A percentile compares a stretch with the other conserved stretches of the same genome.
Evolutionary conservation across 2,797 vertebrate species (phyloP).

Genomic region (Thalassophryne amazonica): DNA sequence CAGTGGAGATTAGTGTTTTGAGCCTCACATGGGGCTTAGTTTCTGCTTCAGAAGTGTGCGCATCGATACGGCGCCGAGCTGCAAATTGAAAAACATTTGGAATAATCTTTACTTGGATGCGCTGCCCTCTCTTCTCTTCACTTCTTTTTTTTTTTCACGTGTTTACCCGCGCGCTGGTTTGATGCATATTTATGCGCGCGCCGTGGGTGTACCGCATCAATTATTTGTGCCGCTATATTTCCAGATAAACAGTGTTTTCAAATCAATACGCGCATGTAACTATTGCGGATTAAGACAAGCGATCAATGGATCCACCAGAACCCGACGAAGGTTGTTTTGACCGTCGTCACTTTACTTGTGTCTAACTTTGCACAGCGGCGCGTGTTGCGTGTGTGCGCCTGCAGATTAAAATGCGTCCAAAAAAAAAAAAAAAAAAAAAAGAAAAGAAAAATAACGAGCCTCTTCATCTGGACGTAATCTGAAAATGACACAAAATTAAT

Average conservation of each 20-base stretch:
- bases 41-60: slow-evolving; percentile 54
- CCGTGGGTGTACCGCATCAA: slow-evolving; percentile 69
- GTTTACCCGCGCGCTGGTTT: slow-evolving; percentile 62
- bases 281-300: slow-evolving; percentile 77
- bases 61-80: slow-evolving; percentile 52
- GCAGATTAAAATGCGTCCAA: too few relatives aligned
- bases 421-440: too few relatives aligned
- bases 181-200: slow-evolving; percentile 70
- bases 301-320: slow-evolving; percentile 66
- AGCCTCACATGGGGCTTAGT: slow-evolving; percentile 56
- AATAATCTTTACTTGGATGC: slow-evolving; percentile 62
- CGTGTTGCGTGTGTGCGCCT: too few relatives aligned
- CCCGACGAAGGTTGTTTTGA: slow-evolving; percentile 57
- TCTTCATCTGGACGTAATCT: too few relatives aligned
- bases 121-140: slow-evolving; percentile 33
- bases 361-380: slow-evolving; percentile 38
- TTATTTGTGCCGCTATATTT: slow-evolving; percentile 75
- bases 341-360: slow-evolving; percentile 64
- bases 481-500: too few relatives aligned
- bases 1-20: slow-evolving; percentile 25
- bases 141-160: slow-evolving; percentile 44
- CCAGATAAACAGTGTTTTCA: slow-evolving; percentile 76
- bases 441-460: too few relatives aligned
- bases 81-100: slow-evolving; percentile 46
- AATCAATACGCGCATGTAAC: slow-evolving; percentile 79